Conservation (phyloP, 2,113 vertebrate genomes). For the Rana temporaria region DNA sequence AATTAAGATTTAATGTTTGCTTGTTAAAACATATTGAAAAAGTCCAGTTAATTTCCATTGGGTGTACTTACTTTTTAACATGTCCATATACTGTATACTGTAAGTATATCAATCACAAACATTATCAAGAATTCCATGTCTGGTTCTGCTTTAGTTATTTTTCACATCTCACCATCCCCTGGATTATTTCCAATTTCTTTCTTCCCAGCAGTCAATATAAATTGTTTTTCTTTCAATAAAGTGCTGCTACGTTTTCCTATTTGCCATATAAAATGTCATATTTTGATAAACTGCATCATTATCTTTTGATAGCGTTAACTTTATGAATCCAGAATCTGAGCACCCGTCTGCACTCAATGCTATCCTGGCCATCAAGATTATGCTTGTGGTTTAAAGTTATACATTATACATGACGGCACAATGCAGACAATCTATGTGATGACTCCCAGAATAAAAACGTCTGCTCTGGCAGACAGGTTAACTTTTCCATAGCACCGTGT, state of each 20-base stretch:
- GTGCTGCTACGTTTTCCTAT: neutral
- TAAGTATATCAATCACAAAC: no score
- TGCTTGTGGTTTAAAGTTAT: constrained; percentile 14
- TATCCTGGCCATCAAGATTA: neutral
- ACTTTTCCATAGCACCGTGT: constrained; percentile 19
- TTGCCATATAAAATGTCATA: constrained; percentile 34
- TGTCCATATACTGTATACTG: no score
- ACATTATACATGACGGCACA: constrained; percentile 24
- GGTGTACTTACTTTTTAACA: no score
- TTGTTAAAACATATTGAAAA: no score
- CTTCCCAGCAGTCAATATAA: constrained; percentile 34
- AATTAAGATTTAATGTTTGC: no score
- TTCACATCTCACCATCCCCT: neutral
- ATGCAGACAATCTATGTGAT: constrained; percentile 19
- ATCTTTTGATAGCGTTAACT: constrained; percentile 22
- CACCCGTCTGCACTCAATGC: neutral
- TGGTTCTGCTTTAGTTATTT: neutral
- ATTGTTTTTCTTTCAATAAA: constrained; percentile 14
- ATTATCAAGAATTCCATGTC: neutral
- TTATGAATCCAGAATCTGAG: constrained; percentile 7
- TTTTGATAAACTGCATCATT: constrained; percentile 36
- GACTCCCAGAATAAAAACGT: constrained; percentile 8
- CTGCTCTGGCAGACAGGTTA: constrained; percentile 25
- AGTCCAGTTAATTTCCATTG: no score
- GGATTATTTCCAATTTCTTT: constrained; percentile 20